phyloP scores from a whole-genome alignment of 2,113 vertebrate genomes.

The Siphamia tubifer region DNA sequence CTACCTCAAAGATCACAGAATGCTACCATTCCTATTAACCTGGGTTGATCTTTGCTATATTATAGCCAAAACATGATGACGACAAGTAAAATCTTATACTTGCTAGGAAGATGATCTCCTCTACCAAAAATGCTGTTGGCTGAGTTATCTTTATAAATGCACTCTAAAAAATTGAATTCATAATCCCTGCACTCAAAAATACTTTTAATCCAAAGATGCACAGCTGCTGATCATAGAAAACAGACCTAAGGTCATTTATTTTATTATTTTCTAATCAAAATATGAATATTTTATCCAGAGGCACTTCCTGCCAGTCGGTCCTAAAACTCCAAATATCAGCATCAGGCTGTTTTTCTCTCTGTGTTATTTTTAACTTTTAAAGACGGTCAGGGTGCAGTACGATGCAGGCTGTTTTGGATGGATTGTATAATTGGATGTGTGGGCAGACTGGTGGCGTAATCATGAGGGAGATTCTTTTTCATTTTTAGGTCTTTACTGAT shows the following conservation, averaged over 20 bases:
- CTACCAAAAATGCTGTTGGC: constrained; percentile 9
- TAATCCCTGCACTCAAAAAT: constrained; percentile 59
- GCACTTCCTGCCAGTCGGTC: background rate
- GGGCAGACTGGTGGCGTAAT: background rate
- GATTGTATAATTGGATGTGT: too few relatives aligned
- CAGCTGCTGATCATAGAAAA: constrained; percentile 32
- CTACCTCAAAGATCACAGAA: background rate
- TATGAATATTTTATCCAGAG: background rate
- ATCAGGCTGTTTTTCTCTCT: background rate
- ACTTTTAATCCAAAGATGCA: constrained; percentile 53
- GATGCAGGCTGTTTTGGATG: background rate
- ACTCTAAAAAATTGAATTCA: constrained; percentile 67
- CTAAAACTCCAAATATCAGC: background rate
- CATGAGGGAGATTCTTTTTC: background rate
- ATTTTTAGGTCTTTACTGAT: background rate
- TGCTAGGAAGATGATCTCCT: constrained; percentile 14
- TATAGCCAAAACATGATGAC: background rate
- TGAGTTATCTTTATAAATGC: constrained; percentile 42
- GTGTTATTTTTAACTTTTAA: background rate
- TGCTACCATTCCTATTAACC: background rate
- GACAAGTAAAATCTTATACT: constrained; percentile 15
- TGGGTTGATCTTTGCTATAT: constrained; percentile 2
- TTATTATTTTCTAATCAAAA: constrained; percentile 25
- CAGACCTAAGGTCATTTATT: constrained; percentile 24
- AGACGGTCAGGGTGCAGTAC: background rate